Base-by-base conservation (phyloP, 1,140 invertebrate species). In the Lepidurus arcticus region DNA sequence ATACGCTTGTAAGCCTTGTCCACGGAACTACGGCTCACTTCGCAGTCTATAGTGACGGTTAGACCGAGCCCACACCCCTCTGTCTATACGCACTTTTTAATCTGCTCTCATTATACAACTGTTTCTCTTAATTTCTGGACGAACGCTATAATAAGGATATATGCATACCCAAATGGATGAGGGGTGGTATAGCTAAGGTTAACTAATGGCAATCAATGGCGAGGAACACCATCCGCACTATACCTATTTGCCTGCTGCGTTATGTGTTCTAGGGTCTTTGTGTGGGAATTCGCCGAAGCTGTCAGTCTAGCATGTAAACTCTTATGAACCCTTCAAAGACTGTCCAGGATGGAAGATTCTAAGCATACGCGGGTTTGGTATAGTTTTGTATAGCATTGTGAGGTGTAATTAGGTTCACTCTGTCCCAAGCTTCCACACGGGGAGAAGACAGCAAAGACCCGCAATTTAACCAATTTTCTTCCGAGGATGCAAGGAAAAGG, bases 11-110 rank as follows among this genome's bases (percentile, higher is more conserved):
- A 13, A 65, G 53, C 21, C 16, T 16, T 65, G 53, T 65, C 16
- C 21, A 21, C 53, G 53, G 53, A 65, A 65, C 53, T 65, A 65
- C n/a, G 53, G 53, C 53, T 65, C 53, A 65, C 53, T 65, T 65
- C 53, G 53, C 53, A 9, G 13, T 65, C 53, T 65, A 7, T 21
- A 34, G 2, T 4, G n/a, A 13, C 53, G 7, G 16, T 7, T 65
- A 65, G 10, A 47, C 16, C 10, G 10, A 16, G 16, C 16, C 53
- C 16, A 65, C 53, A 21, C 53, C 53, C 53, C 53, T 65, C 21
- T 65, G 21, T 65, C 6, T 0, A 65, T 0, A 65, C 21, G 21
- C 53, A 21, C 53, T n/a, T 65, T 65, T 65, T 65, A 65, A 65
- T 13, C 53, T 21, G 53, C 53, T 16, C 5, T 7, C 21, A n/a